Conservation (phyloP, 2,888 invertebrate species). For the Neocrepidodera transversa region DNA sequence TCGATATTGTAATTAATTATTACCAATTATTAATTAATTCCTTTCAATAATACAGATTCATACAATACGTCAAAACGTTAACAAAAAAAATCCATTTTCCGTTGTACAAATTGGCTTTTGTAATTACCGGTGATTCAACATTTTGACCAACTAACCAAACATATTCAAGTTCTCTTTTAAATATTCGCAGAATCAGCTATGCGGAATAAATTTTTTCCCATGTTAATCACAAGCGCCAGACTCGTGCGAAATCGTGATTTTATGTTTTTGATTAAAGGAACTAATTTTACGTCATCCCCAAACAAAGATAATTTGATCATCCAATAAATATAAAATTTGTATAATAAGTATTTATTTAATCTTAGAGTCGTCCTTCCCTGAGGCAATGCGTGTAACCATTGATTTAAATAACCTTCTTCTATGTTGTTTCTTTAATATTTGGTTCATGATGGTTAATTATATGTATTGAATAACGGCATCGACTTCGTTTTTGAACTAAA, state of each 20-base stretch:
- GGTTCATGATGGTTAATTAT: constrained; percentile 3
- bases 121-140: neutral
- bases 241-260: neutral
- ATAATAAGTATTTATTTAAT: constrained; percentile 33
- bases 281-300: constrained; percentile 17
- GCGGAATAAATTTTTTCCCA: too few relatives aligned
- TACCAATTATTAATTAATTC: too few relatives aligned
- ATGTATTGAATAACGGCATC: too few relatives aligned
- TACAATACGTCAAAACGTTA: neutral
- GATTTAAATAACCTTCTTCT: constrained; percentile 25
- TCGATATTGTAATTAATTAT: too few relatives aligned
- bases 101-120: neutral
- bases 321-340: constrained; percentile 27
- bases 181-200: neutral
- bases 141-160: neutral
- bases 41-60: too few relatives aligned
- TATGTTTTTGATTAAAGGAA: neutral
- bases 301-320: constrained; percentile 15
- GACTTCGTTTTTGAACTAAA: too few relatives aligned
- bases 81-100: neutral
- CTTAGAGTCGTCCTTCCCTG: constrained; percentile 30
- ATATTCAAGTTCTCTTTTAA: neutral
- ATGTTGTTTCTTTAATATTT: neutral
- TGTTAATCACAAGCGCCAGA: neutral
- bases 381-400: constrained; percentile 26